Percentiles rank a stretch among this genome's conserved stretches.
phyloP scores from a whole-genome alignment of 2,888 invertebrate genomes.

The Trilocha varians region DNA sequence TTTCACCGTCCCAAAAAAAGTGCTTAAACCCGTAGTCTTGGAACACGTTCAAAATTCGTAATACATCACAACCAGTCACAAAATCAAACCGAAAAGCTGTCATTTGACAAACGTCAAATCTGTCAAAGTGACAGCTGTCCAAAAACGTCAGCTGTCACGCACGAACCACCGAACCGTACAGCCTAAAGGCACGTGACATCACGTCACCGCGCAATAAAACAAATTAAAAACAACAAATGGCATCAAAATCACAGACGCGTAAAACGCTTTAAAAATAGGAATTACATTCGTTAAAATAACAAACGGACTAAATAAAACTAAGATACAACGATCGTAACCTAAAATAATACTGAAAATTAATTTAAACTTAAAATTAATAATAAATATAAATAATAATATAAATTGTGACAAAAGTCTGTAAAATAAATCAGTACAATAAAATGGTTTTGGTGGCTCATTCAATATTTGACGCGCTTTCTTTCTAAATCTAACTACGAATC shows the following conservation, averaged over 20 bases:
- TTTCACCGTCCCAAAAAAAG: too few relatives aligned
- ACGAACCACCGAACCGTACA: background rate
- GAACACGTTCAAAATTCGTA: too few relatives aligned
- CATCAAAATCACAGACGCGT: conserved; percentile 61
- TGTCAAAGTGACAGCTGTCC: background rate
- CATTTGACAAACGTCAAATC: conserved; percentile 1
- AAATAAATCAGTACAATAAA: conserved; percentile 54
- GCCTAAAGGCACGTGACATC: background rate
- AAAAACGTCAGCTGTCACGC: background rate
- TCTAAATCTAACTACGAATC: conserved; percentile 2
- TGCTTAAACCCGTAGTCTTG: too few relatives aligned
- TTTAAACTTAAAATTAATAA: conserved; percentile 21
- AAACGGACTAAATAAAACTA: conserved; percentile 40
- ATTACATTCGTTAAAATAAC: conserved; percentile 51
- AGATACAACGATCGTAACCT: conserved; percentile 24
- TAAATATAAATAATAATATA: conserved; percentile 11
- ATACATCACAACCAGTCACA: too few relatives aligned
- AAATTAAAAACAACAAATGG: conserved; percentile 48
- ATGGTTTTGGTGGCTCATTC: conserved; percentile 34
- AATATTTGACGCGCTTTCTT: conserved; percentile 6
- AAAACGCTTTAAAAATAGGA: conserved; percentile 51
- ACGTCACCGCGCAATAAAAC: conserved; percentile 21
- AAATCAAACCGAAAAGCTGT: too few relatives aligned
- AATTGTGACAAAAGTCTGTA: conserved; percentile 25
- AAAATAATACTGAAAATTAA: conserved; percentile 20